These are phyloP conservation scores for Smittia aterrima DNA, from an alignment of 2,888 invertebrate species.

Conservation along the genomic window DNA sequence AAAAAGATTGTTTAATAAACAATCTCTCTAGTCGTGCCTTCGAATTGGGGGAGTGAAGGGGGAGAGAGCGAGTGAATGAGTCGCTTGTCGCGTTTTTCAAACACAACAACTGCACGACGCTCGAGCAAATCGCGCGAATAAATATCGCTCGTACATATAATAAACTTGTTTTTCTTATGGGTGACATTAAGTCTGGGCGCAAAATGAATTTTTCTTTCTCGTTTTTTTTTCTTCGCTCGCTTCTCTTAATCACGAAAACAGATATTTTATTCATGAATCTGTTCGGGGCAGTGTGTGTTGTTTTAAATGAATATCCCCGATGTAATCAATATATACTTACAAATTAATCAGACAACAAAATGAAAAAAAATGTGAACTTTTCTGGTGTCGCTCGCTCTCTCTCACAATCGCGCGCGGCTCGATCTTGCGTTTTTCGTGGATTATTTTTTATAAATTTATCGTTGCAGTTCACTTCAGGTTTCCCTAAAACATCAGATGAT, in stretches of 20 bases:
- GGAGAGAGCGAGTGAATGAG: background rate
- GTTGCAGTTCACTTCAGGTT: background rate
- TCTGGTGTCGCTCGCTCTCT: background rate
- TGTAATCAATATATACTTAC: constrained; percentile 32
- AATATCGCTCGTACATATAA: constrained; percentile 38
- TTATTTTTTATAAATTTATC: background rate
- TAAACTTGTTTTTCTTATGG: constrained; percentile 42
- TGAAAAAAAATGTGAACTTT: constrained; percentile 38
- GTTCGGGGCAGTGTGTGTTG: background rate
- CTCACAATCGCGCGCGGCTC: background rate
- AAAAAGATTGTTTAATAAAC: constrained; percentile 22
- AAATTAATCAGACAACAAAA: constrained; percentile 41
- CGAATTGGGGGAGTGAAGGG: constrained; percentile 17
- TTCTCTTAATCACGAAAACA: constrained; percentile 38
- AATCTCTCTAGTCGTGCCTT: constrained; percentile 33
- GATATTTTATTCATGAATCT: constrained; percentile 36
- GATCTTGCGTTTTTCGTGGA: background rate
- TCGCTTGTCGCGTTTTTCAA: background rate
- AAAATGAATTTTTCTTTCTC: constrained; percentile 39
- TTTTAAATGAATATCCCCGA: constrained; percentile 3
- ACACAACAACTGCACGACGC: background rate
- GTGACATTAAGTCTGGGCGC: constrained; percentile 42
- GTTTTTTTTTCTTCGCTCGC: constrained; percentile 26
- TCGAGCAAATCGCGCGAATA: constrained; percentile 39
- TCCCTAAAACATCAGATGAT: constrained; percentile 9